Conservation (phyloP, 1,140 invertebrate species). For the Megathymus violae region DNA sequence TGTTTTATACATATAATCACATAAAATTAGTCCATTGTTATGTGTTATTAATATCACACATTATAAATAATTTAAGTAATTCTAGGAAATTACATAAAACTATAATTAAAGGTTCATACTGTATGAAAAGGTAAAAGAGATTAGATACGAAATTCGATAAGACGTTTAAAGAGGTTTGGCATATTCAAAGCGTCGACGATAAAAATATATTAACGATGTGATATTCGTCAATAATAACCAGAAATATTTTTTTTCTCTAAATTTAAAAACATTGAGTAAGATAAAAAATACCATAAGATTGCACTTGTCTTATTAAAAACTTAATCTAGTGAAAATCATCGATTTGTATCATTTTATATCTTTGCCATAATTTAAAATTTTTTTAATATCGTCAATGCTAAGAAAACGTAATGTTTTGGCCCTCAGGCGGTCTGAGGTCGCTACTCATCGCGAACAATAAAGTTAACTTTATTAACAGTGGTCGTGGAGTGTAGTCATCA, state of each 20-base stretch:
- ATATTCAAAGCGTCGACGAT: not conserved
- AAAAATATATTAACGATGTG: constrained; percentile 6
- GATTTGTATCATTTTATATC: too few relatives aligned
- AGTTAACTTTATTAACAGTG: too few relatives aligned
- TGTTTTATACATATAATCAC: not conserved
- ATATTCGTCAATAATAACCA: not conserved
- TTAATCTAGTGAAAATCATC: not conserved
- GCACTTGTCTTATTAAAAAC: not conserved
- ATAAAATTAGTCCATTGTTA: not conserved
- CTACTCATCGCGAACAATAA: too few relatives aligned
- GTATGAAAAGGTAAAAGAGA: constrained; percentile 33
- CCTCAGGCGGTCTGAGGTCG: too few relatives aligned
- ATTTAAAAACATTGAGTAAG: not conserved
- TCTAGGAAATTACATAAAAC: constrained; percentile 13
- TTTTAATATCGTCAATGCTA: too few relatives aligned
- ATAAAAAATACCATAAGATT: not conserved
- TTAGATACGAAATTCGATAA: constrained; percentile 39
- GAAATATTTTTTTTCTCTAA: not conserved
- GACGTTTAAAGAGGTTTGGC: constrained; percentile 29
- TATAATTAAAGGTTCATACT: constrained; percentile 13
- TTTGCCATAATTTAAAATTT: too few relatives aligned
- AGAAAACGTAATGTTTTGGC: too few relatives aligned
- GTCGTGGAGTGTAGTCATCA: too few relatives aligned
- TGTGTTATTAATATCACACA: not conserved
- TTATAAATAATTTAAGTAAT: constrained; percentile 14